Conservation (phyloP, 2,888 invertebrate genomes). For the Scaptomyza polygonia region DNA sequence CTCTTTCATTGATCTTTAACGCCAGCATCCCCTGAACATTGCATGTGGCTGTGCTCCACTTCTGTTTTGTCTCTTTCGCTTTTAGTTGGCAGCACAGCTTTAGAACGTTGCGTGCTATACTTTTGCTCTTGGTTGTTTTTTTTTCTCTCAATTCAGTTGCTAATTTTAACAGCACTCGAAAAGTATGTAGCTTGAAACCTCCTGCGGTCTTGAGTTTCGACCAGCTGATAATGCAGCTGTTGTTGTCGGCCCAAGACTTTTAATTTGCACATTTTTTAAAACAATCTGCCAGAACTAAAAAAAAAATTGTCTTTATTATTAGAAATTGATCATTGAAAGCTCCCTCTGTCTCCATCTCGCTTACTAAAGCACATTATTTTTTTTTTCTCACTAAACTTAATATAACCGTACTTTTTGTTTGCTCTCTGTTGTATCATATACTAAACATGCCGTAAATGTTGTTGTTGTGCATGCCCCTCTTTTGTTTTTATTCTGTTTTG, state of each 20-base stretch:
- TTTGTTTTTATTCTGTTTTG: slow-evolving; percentile 27
- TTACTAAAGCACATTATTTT: slow-evolving; percentile 5
- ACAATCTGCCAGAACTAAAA: slow-evolving; percentile 11
- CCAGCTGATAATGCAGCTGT: slow-evolving; percentile 71
- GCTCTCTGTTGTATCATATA: slow-evolving; percentile 24
- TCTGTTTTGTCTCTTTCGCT: slow-evolving; percentile 26
- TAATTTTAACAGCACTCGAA: slow-evolving; percentile 71
- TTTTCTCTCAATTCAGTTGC: slow-evolving; percentile 59
- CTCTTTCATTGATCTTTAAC: slow-evolving; percentile 75
- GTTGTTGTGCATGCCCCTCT: slow-evolving; percentile 14
- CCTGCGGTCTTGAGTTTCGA: slow-evolving; percentile 74
- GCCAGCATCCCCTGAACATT: slow-evolving; percentile 60
- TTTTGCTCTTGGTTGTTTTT: slow-evolving; percentile 31
- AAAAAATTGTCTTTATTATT: slow-evolving; percentile 11
- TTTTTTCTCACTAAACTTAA: slow-evolving; percentile 48
- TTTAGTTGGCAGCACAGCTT: slow-evolving; percentile 9
- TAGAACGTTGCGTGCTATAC: slow-evolving; percentile 57
- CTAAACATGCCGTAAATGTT: slow-evolving; percentile 43
- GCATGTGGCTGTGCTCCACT: slow-evolving; percentile 51
- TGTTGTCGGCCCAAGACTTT: slow-evolving; percentile 2
- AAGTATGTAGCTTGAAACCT: slow-evolving; percentile 73
- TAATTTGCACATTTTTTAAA: slow-evolving; percentile 7
- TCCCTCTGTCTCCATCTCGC: neutral
- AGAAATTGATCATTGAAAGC: slow-evolving; percentile 20
- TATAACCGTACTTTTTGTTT: slow-evolving; percentile 58